Percentiles rank a stretch among this genome's conserved stretches.
Conservation (phyloP, 2,797 vertebrate species). For the Leuciscus waleckii region DNA sequence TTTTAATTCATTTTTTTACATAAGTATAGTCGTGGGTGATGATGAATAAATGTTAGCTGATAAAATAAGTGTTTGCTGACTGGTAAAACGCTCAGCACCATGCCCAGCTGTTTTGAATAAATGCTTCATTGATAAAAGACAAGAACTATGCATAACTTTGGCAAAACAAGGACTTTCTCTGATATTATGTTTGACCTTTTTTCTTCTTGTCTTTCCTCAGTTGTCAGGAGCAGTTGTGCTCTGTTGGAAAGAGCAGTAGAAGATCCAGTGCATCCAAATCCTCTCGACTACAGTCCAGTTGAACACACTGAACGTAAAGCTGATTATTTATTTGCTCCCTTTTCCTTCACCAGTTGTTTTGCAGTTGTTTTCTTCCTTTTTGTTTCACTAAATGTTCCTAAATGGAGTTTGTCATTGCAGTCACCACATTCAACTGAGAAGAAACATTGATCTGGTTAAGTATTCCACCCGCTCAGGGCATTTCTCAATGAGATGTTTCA, state of each 20-base stretch:
- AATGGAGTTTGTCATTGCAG: conserved; percentile 49
- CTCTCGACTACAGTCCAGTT: conserved; percentile 21
- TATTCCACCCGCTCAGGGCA: conserved; percentile 1
- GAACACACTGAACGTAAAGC: conserved; percentile 54
- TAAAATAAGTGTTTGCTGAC: neutral
- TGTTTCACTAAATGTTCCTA: neutral
- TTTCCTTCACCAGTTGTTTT: neutral
- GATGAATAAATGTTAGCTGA: neutral
- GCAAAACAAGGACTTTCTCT: conserved; percentile 11
- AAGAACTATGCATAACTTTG: neutral
- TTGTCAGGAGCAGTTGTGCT: conserved; percentile 49
- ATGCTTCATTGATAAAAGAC: conserved; percentile 12
- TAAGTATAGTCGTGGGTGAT: neutral
- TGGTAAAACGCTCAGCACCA: neutral
- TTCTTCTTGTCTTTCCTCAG: conserved; percentile 45
- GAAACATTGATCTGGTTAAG: conserved; percentile 32
- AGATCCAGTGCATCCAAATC: conserved; percentile 39
- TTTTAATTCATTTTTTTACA: neutral
- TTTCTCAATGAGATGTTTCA: conserved; percentile 16
- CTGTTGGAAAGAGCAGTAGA: conserved; percentile 52
- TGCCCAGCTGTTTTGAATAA: conserved; percentile 24
- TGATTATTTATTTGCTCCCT: neutral
- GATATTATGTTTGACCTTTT: neutral
- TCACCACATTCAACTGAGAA: conserved; percentile 26
- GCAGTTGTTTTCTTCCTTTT: neutral